These are phyloP conservation scores for Pogonomyrmex barbatus DNA, from an alignment of 1,140 invertebrate genomes.

Conservation along the genomic window DNA sequence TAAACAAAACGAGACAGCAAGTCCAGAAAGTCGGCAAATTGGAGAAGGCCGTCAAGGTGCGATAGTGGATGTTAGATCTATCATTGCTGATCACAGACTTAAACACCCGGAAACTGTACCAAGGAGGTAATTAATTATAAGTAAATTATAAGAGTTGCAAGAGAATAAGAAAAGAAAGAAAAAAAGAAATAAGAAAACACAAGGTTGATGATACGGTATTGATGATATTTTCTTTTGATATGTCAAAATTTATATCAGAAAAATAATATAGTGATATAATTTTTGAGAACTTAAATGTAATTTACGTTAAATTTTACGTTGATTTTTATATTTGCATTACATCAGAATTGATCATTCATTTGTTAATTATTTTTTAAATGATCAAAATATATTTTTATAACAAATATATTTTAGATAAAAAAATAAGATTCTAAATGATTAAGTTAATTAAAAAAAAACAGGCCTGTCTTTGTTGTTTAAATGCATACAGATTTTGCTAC, in stretches of 20 bases:
- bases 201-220: too few relatives aligned
- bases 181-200: neutral
- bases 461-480: neutral
- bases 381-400: neutral
- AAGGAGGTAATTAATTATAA: conserved; percentile 82
- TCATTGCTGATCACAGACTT: conserved; percentile 93
- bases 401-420: conserved; percentile 6
- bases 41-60: conserved; percentile 90
- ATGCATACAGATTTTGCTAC: neutral
- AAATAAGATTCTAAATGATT: neutral
- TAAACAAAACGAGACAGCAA: conserved; percentile 72
- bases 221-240: neutral
- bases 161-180: neutral
- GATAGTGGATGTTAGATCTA: conserved; percentile 92
- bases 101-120: conserved; percentile 90
- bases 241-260: neutral
- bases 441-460: neutral
- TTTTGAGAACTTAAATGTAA: conserved; percentile 3
- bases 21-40: conserved; percentile 84
- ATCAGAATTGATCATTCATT: neutral
- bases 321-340: neutral
- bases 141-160: neutral
- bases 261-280: neutral
- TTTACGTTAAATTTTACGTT: neutral
- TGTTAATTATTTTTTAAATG: neutral